phyloP scores from a whole-genome alignment of 2,113 vertebrate species.

The Polypterus senegalus region DNA sequence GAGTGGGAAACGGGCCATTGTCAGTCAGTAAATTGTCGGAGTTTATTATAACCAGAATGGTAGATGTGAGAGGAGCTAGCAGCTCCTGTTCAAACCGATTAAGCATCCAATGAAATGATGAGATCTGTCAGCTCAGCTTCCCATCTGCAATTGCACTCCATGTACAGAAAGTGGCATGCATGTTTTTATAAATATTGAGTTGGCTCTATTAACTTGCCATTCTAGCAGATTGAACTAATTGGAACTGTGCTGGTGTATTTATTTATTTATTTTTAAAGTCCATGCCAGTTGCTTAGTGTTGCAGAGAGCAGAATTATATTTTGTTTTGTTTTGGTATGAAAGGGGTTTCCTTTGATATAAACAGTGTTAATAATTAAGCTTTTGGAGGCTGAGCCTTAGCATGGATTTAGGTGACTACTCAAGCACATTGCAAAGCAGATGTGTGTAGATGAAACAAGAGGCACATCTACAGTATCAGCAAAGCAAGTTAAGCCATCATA shows the following conservation, averaged over 20 bases:
- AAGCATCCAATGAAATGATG: constrained; percentile 16
- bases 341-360: neutral
- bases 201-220: constrained; percentile 20
- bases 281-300: constrained; percentile 15
- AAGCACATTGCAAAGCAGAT: constrained; percentile 24
- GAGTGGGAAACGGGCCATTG: constrained; percentile 7
- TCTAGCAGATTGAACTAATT: constrained; percentile 29
- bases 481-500: constrained; percentile 18
- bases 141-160: neutral
- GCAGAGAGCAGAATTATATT: constrained; percentile 6
- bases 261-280: neutral
- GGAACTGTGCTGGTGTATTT: constrained; percentile 16
- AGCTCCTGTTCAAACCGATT: constrained; percentile 21
- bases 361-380: constrained; percentile 11
- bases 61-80: constrained; percentile 18
- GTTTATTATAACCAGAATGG: constrained; percentile 13
- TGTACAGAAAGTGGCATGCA: constrained; percentile 3
- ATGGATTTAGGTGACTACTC: constrained; percentile 18
- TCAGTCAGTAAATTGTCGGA: neutral
- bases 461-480: constrained; percentile 13
- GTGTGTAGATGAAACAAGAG: constrained; percentile 5
- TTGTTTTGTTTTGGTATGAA: constrained; percentile 6
- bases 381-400: constrained; percentile 11
- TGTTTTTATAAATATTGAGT: constrained; percentile 22
- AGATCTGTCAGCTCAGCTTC: constrained; percentile 10